These are phyloP conservation scores for Meloe dianella DNA, from an alignment of 2,888 invertebrate species.

Conservation along the genomic window DNA sequence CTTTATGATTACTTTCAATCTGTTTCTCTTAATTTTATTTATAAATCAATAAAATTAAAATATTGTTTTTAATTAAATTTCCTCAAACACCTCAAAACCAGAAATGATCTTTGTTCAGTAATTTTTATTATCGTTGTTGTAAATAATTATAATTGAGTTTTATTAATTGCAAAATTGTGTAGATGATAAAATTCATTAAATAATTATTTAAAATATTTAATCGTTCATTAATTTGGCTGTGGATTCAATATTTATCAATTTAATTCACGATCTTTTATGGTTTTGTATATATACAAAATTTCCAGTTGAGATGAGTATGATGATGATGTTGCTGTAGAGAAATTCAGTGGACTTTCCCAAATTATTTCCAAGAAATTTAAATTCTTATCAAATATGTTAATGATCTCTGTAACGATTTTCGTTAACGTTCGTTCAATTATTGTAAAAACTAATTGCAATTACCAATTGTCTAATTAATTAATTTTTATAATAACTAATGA, in stretches of 20 bases:
- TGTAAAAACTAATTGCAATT: not conserved
- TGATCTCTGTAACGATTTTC: not conserved
- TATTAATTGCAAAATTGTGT: not conserved
- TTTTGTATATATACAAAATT: not conserved
- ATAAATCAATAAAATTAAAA: slow-evolving; percentile 20
- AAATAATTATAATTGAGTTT: not conserved
- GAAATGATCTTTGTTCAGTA: not conserved
- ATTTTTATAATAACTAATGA: not conserved
- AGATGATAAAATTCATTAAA: not conserved
- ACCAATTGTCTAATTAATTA: no score
- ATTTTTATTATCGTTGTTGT: not conserved
- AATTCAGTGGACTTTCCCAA: not conserved
- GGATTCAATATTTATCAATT: not conserved
- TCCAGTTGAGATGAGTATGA: not conserved
- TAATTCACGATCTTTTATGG: not conserved
- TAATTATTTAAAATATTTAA: not conserved
- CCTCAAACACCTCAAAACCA: not conserved
- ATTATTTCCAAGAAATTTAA: not conserved
- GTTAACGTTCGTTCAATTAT: not conserved
- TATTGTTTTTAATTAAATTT: not conserved
- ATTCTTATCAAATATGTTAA: not conserved
- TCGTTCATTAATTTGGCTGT: not conserved
- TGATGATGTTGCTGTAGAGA: not conserved
- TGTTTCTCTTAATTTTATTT: slow-evolving; percentile 14
- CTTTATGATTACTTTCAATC: slow-evolving; percentile 24